Evolutionary conservation across 2,888 invertebrate species (phyloP).

Genomic region (Atrina japonica): DNA sequence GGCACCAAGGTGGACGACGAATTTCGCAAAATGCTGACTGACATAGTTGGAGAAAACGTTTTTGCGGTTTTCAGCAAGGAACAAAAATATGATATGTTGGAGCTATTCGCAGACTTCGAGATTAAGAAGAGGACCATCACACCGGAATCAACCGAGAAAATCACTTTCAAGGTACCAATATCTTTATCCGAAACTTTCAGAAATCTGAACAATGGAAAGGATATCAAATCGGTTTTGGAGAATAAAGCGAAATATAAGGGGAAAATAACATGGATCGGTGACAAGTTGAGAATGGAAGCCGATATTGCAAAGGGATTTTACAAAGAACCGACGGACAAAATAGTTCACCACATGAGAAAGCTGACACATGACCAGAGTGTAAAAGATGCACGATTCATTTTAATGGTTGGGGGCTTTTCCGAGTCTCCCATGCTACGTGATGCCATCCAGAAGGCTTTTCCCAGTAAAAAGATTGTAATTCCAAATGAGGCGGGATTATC

Average conservation of each 20-base stretch:
- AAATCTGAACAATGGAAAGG: neutral
- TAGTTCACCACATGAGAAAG: constrained; percentile 45
- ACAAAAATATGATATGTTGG: constrained; percentile 11
- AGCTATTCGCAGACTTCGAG: constrained; percentile 33
- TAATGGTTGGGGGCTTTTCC: constrained; percentile 58
- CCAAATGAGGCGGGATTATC: constrained; percentile 52
- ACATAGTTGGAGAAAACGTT: neutral
- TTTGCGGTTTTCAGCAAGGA: constrained; percentile 1
- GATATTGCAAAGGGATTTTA: constrained; percentile 49
- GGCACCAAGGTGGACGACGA: constrained; percentile 37
- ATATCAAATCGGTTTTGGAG: neutral
- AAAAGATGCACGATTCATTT: constrained; percentile 42
- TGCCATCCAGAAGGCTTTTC: constrained; percentile 41
- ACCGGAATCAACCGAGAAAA: constrained; percentile 8
- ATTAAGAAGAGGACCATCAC: constrained; percentile 27
- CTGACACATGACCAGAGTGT: constrained; percentile 39
- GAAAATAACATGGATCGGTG: constrained; percentile 36
- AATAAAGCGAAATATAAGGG: neutral
- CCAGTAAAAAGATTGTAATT: constrained; percentile 40
- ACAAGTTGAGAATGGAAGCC: constrained; percentile 54
- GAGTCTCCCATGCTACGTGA: constrained; percentile 50
- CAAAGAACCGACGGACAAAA: constrained; percentile 39
- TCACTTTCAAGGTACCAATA: constrained; percentile 24
- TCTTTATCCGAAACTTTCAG: neutral
- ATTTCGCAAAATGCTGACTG: constrained; percentile 18